Percentiles rank a stretch among this genome's conserved stretches.
phyloP scores from a whole-genome alignment of 1,140 invertebrate species.

The Listronotus oregonensis region DNA sequence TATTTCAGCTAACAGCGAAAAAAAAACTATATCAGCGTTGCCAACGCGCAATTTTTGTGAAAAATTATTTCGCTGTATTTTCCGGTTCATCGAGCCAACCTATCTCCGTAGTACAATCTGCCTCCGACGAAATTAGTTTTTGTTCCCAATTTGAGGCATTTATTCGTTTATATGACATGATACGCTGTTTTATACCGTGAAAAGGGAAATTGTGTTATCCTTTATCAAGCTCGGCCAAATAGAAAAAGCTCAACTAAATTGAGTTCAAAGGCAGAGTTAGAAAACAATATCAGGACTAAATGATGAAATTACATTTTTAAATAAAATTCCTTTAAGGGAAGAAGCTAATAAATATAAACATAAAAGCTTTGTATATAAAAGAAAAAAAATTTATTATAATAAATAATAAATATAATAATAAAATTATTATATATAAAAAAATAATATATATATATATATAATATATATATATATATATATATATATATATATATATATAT shows the following conservation, averaged over 20 bases:
- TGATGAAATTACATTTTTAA: slow-evolving; percentile 2
- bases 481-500: too few relatives aligned
- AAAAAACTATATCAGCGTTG: not conserved
- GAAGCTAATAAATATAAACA: too few relatives aligned
- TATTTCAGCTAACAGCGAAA: not conserved
- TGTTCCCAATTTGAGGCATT: slow-evolving; percentile 35
- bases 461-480: too few relatives aligned
- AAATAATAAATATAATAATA: too few relatives aligned
- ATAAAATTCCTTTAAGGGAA: too few relatives aligned
- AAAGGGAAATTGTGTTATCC: slow-evolving; percentile 32
- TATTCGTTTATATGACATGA: slow-evolving; percentile 36
- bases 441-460: too few relatives aligned
- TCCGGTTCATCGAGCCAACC: slow-evolving; percentile 21
- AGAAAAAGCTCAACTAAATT: slow-evolving; percentile 11
- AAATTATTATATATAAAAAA: too few relatives aligned
- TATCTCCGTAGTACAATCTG: slow-evolving; percentile 27
- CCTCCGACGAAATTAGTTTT: slow-evolving; percentile 33
- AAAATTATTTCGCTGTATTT: slow-evolving; percentile 9
- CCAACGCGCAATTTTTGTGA: slow-evolving; percentile 16
- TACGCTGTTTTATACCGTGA: slow-evolving; percentile 27
- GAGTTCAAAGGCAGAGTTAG: not conserved
- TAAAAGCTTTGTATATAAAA: too few relatives aligned
- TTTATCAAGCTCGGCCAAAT: slow-evolving; percentile 22
- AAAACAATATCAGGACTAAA: not conserved
- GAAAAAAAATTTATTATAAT: too few relatives aligned